Base-by-base conservation (phyloP, 2,797 vertebrate species). In the Coilia nasus region DNA sequence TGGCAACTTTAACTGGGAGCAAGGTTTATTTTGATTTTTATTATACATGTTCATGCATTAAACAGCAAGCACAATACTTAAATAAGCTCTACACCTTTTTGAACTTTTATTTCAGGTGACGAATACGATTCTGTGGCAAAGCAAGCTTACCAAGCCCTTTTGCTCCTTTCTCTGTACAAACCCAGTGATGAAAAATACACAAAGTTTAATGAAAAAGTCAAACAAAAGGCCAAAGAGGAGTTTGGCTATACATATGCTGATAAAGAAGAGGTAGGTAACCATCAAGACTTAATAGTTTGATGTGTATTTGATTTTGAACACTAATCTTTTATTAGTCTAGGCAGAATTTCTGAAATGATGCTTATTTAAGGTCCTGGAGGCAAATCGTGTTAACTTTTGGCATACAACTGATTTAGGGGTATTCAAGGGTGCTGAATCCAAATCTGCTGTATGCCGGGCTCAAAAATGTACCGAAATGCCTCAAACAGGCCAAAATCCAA, bases 81-180 rank as follows among this genome's bases (percentile, higher is more conserved):
- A 57, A 12, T 44, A 1, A 2, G 25, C 25, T 14, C 28, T 75
- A 14, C 50, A 54, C 14, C 7, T 25, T 35, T 78, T 11, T 82
- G 64, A 21, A 21, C 46, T 71, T 81, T 28, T 54, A 12, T 83
- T 15, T 82, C 81, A 91, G 91, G 91, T 25, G 90, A 92, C 85
- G 86, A 64, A 12, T 80, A 86, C 62, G 91, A 92, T 80, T 78
- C 35, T 6, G 81, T 86, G 75, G 91, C 90, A 31, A 89, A 64
- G 82, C 64, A 90, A 62, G 90, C 90, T 5, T 91, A 87, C 71
- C 50, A 83, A 56, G 89, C 89, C 11, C 87, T 92, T 78, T 91
- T 91, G 71, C 83, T 91, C 25, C 75, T 91, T 60, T 90, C 90
- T 23, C 87, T 92, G 82, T 92, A 91, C 84, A 88, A 91, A 71